Evolutionary conservation across 2,113 vertebrate genomes (phyloP), one percentile per base, ranked within the genome.

Genomic region (Seriola dumerili): DNA sequence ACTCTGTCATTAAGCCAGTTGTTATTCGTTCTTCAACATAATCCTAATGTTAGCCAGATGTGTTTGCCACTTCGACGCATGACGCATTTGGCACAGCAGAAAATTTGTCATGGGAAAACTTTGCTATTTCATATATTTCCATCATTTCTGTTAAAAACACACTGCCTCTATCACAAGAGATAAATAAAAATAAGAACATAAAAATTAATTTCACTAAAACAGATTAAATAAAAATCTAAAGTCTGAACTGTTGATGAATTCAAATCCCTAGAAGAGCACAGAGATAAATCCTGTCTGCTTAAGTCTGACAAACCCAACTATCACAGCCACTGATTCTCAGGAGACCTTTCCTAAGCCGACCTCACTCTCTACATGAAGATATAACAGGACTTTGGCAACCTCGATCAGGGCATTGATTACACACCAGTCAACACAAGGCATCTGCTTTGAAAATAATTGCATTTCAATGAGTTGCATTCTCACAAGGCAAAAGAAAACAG

Each of bases 221-320:
- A 8, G 4, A 23, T 48, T 11, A 23, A 63, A 44, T 40, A 10
- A 66, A 50, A 44, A 57, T 23, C 4, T 32, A 3, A 69, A 64
- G 5, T 76, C 7, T 0, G 5, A 17, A 78, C 44, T 63, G 38
- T 73, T 50, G 32, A 80, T 84, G 17, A 57, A 69, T 79, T 81
- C 55, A 64, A 73, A 68, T 64, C 73, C 44, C 12, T 21, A 17
- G 25, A 40, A 19, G 40, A 42, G 46, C 57, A 25, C 46, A 21
- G 40, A 12, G 34, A 34, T 29, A 68, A 80, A 68, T 73, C 55
- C 25, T 48, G 55, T 52, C 63, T 63, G 36, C 17, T 17, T 40
- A 57, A 29, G 46, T 38, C 65, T 54, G 52, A 80, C 66, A 40
- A 72, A 83, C 16, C 17, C 23, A 36, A 52, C 68, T 36, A 44